phyloP scores from a whole-genome alignment of 2,888 invertebrate genomes.

The Scaeva pyrastri region DNA sequence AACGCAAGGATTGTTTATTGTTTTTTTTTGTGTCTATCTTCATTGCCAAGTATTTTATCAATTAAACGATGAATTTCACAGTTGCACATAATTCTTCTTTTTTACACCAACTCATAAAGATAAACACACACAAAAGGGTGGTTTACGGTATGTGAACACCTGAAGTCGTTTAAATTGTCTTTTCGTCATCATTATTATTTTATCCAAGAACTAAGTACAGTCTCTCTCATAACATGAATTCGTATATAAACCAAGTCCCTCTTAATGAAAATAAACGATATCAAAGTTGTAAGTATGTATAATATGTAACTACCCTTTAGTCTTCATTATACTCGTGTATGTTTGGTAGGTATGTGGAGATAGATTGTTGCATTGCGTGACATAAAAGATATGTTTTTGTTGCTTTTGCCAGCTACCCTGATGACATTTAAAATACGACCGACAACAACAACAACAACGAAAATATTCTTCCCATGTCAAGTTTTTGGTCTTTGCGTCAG shows the following conservation, averaged over 20 bases:
- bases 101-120: constrained; percentile 72
- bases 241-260: background rate
- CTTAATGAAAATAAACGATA: constrained; percentile 17
- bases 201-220: constrained; percentile 66
- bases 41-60: constrained; percentile 57
- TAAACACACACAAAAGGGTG: constrained; percentile 53
- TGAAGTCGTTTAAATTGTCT: constrained; percentile 74
- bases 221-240: constrained; percentile 56
- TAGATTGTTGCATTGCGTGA: constrained; percentile 75
- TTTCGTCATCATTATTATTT: constrained; percentile 32
- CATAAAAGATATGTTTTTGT: constrained; percentile 48
- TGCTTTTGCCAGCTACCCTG: constrained; percentile 35
- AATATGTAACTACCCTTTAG: constrained; percentile 39
- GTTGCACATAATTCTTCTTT: constrained; percentile 74
- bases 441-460: constrained; percentile 24
- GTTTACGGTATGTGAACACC: constrained; percentile 70
- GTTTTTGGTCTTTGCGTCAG: background rate
- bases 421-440: constrained; percentile 66
- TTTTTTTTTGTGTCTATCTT: constrained; percentile 26
- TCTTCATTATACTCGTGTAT: constrained; percentile 67
- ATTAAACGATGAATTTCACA: constrained; percentile 76
- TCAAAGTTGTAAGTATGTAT: constrained; percentile 41
- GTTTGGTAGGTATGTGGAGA: constrained; percentile 27
- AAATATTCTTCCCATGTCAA: constrained; percentile 37
- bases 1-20: constrained; percentile 48